Conservation (phyloP, 2,888 invertebrate species). For the Drosophila affinis region DNA sequence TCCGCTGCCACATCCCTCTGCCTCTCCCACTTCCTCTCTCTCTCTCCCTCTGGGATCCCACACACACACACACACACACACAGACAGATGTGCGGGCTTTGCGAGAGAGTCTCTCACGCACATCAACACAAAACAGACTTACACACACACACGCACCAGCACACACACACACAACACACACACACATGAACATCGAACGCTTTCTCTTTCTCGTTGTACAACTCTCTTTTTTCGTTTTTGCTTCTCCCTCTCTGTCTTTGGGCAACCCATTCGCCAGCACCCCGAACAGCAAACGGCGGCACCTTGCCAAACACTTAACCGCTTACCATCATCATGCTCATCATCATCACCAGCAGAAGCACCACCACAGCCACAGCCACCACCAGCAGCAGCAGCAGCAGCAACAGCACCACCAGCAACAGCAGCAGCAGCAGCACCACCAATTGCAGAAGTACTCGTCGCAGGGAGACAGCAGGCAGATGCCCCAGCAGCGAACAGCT, state of each 20-base stretch:
- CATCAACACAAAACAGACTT: conserved; percentile 7
- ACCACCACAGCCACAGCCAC: conserved; percentile 34
- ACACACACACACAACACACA: conserved; percentile 35
- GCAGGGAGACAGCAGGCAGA: not conserved
- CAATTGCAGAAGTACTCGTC: conserved; percentile 18
- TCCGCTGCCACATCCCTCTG: not conserved
- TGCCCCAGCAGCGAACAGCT: conserved; percentile 14
- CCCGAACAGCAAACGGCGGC: conserved; percentile 83
- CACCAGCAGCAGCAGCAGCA: conserved; percentile 25
- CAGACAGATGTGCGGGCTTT: conserved; percentile 10
- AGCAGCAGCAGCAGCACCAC: conserved; percentile 19
- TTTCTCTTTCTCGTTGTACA: conserved; percentile 78
- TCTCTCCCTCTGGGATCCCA: conserved; percentile 8
- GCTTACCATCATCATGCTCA: conserved; percentile 69
- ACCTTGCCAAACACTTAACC: conserved; percentile 81
- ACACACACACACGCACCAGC: conserved; percentile 8
- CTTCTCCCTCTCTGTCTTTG: conserved; percentile 60
- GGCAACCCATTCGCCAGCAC: conserved; percentile 76
- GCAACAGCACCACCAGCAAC: conserved; percentile 31
- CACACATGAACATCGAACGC: conserved; percentile 55
- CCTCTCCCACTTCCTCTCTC: conserved; percentile 11
- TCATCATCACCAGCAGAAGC: conserved; percentile 52
- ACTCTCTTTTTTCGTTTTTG: conserved; percentile 69
- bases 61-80: conserved; percentile 22
- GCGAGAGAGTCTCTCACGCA: conserved; percentile 30